A percentile compares a stretch with the other conserved stretches of the same genome.
Evolutionary conservation across 1,140 invertebrate species (phyloP).

Genomic region (Rhizoglyphus robini): DNA sequence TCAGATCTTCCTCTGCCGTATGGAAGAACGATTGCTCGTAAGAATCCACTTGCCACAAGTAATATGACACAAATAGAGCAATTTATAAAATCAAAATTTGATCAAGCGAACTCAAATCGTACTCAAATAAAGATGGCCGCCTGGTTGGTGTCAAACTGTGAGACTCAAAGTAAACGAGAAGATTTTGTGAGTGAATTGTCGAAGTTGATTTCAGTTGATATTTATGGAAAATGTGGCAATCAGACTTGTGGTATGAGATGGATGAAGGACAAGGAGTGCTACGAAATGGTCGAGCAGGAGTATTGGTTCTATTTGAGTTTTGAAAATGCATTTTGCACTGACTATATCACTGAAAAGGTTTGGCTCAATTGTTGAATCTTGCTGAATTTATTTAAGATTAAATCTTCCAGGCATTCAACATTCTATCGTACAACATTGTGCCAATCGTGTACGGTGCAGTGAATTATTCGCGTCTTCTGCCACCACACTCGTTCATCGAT

Average conservation of each 20-base stretch:
- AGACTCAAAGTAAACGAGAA: constrained; percentile 38
- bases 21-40: constrained; percentile 28
- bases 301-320: constrained; percentile 35
- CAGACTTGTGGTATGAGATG: constrained; percentile 19
- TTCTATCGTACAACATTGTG: constrained; percentile 29
- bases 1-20: constrained; percentile 40
- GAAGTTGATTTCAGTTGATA: constrained; percentile 45
- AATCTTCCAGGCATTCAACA: too few relatives aligned
- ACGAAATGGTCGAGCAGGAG: constrained; percentile 23
- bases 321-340: constrained; percentile 33
- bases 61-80: too few relatives aligned
- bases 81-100: background rate
- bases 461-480: constrained; percentile 31
- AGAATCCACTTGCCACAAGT: too few relatives aligned
- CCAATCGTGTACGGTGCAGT: constrained; percentile 33
- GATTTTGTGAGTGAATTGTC: constrained; percentile 42
- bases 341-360: constrained; percentile 37
- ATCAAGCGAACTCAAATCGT: too few relatives aligned
- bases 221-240: constrained; percentile 49
- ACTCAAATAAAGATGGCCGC: constrained; percentile 33
- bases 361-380: too few relatives aligned
- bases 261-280: constrained; percentile 26
- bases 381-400: too few relatives aligned
- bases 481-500: constrained; percentile 35
- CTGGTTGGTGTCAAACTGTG: constrained; percentile 52